Percentiles rank a stretch among this genome's conserved stretches.
Evolutionary conservation across 2,888 invertebrate genomes (phyloP).

Genomic region (Euplexia lucipara): DNA sequence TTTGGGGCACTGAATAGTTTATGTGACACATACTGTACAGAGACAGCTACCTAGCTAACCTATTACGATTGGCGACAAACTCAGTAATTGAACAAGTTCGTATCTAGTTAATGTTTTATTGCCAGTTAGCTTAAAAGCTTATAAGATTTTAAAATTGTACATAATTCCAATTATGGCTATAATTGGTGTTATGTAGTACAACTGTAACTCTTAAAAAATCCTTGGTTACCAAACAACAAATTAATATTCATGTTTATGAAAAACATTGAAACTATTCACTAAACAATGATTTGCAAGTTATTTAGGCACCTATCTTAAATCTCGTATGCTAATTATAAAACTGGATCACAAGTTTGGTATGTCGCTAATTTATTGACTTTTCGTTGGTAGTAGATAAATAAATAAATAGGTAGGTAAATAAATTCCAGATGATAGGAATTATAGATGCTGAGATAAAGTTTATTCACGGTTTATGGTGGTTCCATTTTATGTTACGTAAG

Average conservation of each 20-base stretch:
- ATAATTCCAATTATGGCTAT: constrained; percentile 19
- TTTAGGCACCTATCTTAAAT: constrained; percentile 50
- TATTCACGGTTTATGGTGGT: constrained; percentile 51
- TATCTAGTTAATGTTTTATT: constrained; percentile 48
- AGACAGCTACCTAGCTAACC: constrained; percentile 49
- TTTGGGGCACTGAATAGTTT: constrained; percentile 41
- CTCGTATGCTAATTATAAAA: constrained; percentile 65
- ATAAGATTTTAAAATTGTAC: constrained; percentile 43
- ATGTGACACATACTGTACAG: constrained; percentile 40
- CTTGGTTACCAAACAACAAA: constrained; percentile 29
- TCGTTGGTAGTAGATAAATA: constrained; percentile 55
- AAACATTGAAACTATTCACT: constrained; percentile 40
- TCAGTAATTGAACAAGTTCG: constrained; percentile 53
- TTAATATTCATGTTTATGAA: constrained; percentile 19
- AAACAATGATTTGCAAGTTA: constrained; percentile 53
- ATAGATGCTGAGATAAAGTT: constrained; percentile 57
- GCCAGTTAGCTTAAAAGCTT: constrained; percentile 18
- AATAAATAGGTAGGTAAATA: too few relatives aligned
- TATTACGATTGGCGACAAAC: constrained; percentile 50
- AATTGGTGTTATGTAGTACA: too few relatives aligned
- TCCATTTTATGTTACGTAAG: constrained; percentile 45
- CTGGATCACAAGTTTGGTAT: constrained; percentile 67
- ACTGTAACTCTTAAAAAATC: constrained; percentile 25
- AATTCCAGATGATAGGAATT: too few relatives aligned
- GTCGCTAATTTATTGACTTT: constrained; percentile 65